phyloP scores from a whole-genome alignment of 2,113 vertebrate genomes.

The Tyrannus savana region DNA sequence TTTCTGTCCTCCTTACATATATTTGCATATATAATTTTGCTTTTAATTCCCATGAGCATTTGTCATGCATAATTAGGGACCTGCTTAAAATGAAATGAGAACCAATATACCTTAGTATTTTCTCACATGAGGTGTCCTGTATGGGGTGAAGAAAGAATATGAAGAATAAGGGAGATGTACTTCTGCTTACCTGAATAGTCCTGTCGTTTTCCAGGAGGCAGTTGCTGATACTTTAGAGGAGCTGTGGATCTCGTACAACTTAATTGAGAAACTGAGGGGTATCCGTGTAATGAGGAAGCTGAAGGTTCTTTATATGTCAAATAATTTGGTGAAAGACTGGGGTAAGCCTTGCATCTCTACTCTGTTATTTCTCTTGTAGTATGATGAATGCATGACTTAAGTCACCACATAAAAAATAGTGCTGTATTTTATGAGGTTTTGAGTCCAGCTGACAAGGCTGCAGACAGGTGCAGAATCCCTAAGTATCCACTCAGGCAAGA shows the following conservation, averaged over 20 bases:
- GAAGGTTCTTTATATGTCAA: conserved; percentile 95
- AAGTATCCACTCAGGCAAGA: neutral
- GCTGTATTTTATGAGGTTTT: neutral
- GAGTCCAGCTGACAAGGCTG: neutral
- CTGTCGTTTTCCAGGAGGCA: conserved; percentile 82
- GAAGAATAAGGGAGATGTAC: neutral
- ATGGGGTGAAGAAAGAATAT: neutral
- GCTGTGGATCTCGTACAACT: conserved; percentile 97
- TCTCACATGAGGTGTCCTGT: neutral
- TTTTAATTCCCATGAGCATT: neutral
- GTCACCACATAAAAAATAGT: neutral
- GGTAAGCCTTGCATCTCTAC: conserved; percentile 73
- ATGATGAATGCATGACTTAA: neutral
- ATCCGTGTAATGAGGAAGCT: conserved; percentile 92
- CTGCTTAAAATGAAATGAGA: neutral
- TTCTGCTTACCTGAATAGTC: conserved; percentile 25
- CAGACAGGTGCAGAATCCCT: neutral
- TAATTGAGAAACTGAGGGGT: conserved; percentile 94
- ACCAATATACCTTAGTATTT: neutral
- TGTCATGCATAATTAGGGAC: neutral
- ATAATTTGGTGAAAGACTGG: conserved; percentile 98
- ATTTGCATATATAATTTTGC: neutral
- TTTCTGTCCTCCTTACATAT: neutral
- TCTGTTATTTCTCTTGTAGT: neutral
- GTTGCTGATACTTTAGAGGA: conserved; percentile 92